Evolutionary conservation across 2,888 invertebrate genomes (phyloP), one percentile per base, ranked within the genome.

Genomic region (Proisotoma minuta): DNA sequence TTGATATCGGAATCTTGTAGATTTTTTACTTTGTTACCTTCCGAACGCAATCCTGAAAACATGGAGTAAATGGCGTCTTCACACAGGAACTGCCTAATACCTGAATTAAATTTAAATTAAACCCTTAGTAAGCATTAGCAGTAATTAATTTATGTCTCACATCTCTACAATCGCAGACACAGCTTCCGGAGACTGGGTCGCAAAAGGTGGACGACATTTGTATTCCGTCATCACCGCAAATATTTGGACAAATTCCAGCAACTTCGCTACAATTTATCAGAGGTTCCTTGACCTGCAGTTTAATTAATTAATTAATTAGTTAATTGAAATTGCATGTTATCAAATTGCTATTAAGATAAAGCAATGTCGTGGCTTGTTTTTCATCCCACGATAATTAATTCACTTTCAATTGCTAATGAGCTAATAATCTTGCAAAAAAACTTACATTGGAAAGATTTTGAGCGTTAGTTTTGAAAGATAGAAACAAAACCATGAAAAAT

Each of bases 131-230:
- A 3, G 34, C 59, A 40, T 4, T 23, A 48, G 15, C 24, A 12
- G 27, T 10, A 3, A 22, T 23, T 49, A 8, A 15, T 27, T 23
- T 57, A 15, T n/a, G n/a, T 51, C 65, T 65, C 68, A 72, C 72
- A 65, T 70, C 65, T 50, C 72, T 62, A 49, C 72, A 72, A 53
- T 72, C 72, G 43, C 72, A 72, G 18, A 72, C 47, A 24, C 72
- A 72, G 60, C 39, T 67, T 24, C 72, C 72, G 39, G 57, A 59
- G 4, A n/a, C 2, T 2, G 39, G 3, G 34, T 70, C 69, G 58
- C 72, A 72, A 68, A 68, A 72, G 10, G 72, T 72, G n/a, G 66
- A 57, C 5, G 68, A 65, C 8, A 69, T 43, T 2, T 27, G 12
- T 22, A 12, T 34, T 15, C 50, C 34, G 1, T 57, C 20, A 43